Evolutionary conservation across 2,888 invertebrate species (phyloP), one percentile per base, ranked within the genome.

Genomic region (Cerastis rubricosa): DNA sequence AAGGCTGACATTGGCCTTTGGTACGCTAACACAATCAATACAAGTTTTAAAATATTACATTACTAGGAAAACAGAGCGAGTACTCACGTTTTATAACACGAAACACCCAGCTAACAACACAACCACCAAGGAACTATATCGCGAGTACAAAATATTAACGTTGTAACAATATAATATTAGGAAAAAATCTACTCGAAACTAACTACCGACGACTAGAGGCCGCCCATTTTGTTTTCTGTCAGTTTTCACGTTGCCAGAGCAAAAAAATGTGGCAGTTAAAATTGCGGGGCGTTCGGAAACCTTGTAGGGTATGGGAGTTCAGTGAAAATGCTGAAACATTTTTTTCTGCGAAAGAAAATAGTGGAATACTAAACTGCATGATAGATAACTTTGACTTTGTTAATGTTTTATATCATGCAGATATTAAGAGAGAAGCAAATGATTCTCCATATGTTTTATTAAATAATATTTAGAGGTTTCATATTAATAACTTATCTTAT

Each of bases 1-100:
- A 89, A 81, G 88, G 90, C 90, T 96, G 96, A 95, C 96, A 96
- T 96, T 96, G 96, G 95, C 96, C 96, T 95, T 94, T 68, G 89
- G 84, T 87, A 86, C 88, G 85, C 83, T 85, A 88, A 91, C 89
- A 93, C 91, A 95, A 96, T 96, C 96, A 93, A 96, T 96, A 96
- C 91, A 90, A 91, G 87, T 87, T 89, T 89, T 86, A 89, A 85
- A 87, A 85, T 78, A 87, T n/a, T 76, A 86, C 86, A 84, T 84
- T 86, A 49, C 74, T 86, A 85, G 71, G 78, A 85, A 90, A 93
- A 90, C 83, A 89, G 45, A 70, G 74, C 51, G 71, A 76, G 84
- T 93, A 95, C 95, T 95, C 88, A 95, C 95, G 89, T 86, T 72
- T 74, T 88, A 87, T 89, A 81, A 91, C 90, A 89, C 91, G 90